Evolutionary conservation across 2,797 vertebrate genomes (phyloP), one percentile per base, ranked within the genome.

Genomic region (Jordanella pulchra): DNA sequence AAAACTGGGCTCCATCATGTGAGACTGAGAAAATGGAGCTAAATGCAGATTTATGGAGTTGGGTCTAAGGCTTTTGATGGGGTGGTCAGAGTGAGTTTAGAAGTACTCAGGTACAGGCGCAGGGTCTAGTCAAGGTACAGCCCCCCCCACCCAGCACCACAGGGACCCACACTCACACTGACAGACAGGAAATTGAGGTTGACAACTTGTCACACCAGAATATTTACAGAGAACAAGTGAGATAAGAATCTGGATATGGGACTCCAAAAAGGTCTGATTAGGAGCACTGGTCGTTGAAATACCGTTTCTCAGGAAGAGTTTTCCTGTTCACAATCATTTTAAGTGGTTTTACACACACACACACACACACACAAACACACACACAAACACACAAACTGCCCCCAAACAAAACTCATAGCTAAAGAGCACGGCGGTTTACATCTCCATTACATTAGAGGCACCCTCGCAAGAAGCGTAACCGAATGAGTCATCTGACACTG

Each of bases 11-110:
- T 92, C 93, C 93, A 91, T 94, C 93, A 92, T 91, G 92, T 95
- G 95, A 95, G 90, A 92, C 95, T 93, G 94, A 89, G 92, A 94
- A 96, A 96, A 96, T 95, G 94, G 92, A 95, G 95, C 91, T 91
- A 93, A 96, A 95, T 94, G 94, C 84, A 94, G 93, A 95, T 95
- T 95, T 94, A 94, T 93, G 93, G 92, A 56, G 93, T 92, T 85
- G 84, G 85, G 75, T 94, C 94, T 92, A 91, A 90, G 89, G 87
- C 91, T 77, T 92, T 78, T 55, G 82, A 90, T 82, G 84, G 86
- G 83, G 85, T 77, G 86, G 90, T 86, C 79, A 70, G 51, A 54
- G 61, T 32, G 65, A 87, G 58, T 88, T 92, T 91, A 89, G 86
- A 89, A 75, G 81, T 75, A 68, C 91, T 91, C 76, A 89, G 87